Evolutionary conservation across 2,797 vertebrate genomes (phyloP).

Genomic region (Sebastes ruberrimus): DNA sequence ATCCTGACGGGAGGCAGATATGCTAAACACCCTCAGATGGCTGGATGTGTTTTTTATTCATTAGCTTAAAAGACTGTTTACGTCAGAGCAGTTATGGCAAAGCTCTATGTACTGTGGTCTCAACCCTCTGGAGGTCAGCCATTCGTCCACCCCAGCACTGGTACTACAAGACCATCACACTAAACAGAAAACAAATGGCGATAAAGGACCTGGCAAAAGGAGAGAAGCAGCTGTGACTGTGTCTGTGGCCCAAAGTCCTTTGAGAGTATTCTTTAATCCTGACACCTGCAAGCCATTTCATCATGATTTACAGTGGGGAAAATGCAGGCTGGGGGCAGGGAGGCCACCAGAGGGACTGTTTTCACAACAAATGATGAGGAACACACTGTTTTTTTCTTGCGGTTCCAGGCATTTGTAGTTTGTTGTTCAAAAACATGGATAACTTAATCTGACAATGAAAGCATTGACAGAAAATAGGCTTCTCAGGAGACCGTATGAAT

Average conservation of each 20-base stretch:
- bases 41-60: not conserved
- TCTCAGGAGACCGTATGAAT: conserved; percentile 39
- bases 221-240: conserved; percentile 91
- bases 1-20: conserved; percentile 70
- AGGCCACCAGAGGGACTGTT: conserved; percentile 84
- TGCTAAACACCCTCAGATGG: conserved; percentile 48
- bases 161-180: conserved; percentile 65
- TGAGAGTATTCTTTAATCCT: conserved; percentile 94
- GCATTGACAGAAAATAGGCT: conserved; percentile 79
- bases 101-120: conserved; percentile 18
- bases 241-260: conserved; percentile 85
- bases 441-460: conserved; percentile 79
- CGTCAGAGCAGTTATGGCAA: conserved; percentile 37
- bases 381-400: conserved; percentile 89
- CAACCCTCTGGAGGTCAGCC: conserved; percentile 29
- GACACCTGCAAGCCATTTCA: conserved; percentile 99
- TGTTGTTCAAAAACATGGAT: conserved; percentile 84
- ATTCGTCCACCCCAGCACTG: conserved; percentile 43
- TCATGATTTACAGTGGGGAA: conserved; percentile 95
- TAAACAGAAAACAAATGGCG: conserved; percentile 88
- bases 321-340: conserved; percentile 85
- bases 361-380: conserved; percentile 92
- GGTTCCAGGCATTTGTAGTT: conserved; percentile 88
- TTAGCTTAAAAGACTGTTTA: conserved; percentile 66
- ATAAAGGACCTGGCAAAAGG: conserved; percentile 88